phyloP scores from a whole-genome alignment of 2,797 vertebrate genomes.

The Agapornis canus region DNA sequence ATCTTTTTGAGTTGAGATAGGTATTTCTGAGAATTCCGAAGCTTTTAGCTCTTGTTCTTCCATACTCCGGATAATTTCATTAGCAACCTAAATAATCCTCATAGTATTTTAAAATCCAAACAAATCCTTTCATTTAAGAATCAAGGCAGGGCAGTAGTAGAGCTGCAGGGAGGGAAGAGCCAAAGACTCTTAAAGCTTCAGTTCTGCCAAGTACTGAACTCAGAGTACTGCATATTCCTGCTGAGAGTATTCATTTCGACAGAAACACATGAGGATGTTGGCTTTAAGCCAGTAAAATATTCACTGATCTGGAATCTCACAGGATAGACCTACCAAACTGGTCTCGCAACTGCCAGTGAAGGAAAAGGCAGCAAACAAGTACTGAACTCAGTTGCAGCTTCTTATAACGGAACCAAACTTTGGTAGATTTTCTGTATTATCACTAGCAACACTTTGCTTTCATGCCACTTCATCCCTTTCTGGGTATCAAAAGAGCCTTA shows the following conservation, averaged over 20 bases:
- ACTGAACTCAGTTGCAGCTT: background rate
- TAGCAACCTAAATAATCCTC: background rate
- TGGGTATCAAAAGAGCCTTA: background rate
- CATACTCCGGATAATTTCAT: background rate
- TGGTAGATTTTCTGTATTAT: background rate
- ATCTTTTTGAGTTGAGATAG: background rate
- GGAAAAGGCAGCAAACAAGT: background rate
- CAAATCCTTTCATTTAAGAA: background rate
- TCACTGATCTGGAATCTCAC: background rate
- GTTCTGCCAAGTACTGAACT: background rate
- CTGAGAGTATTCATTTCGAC: background rate
- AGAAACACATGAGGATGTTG: background rate
- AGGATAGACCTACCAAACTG: background rate
- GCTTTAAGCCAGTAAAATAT: conserved; percentile 17
- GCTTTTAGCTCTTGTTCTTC: background rate
- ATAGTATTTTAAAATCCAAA: background rate
- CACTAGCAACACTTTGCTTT: background rate
- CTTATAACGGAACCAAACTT: background rate
- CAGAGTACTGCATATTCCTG: background rate
- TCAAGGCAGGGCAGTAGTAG: background rate
- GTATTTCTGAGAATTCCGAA: background rate
- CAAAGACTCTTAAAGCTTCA: background rate
- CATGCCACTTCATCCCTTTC: background rate
- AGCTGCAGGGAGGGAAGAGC: background rate
- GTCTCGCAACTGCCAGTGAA: background rate